Conservation (phyloP, 2,888 invertebrate species). For the Steinernema scapterisci region DNA sequence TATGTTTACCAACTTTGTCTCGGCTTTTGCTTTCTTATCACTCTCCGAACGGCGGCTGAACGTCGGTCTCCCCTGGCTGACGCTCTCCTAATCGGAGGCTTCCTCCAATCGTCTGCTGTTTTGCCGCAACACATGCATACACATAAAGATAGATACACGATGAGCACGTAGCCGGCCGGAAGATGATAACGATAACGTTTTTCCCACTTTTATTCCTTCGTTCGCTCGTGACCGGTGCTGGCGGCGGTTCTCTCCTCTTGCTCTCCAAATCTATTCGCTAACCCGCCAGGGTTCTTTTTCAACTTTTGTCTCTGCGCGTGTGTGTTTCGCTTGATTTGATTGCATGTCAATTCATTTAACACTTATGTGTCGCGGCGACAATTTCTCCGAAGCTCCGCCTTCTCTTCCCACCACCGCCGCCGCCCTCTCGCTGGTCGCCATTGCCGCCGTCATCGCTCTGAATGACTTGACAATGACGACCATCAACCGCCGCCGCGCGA, state of each 20-base stretch:
- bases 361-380: conserved; percentile 22
- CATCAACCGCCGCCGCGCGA: not conserved
- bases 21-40: conserved; percentile 24
- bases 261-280: not conserved
- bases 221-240: too few species aligned
- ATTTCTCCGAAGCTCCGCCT: conserved; percentile 1
- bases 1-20: conserved; percentile 29
- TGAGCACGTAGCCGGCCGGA: too few species aligned
- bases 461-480: conserved; percentile 11
- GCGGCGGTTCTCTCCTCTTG: too few species aligned
- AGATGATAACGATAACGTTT: too few species aligned
- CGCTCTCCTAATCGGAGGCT: too few species aligned
- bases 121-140: too few species aligned
- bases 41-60: not conserved
- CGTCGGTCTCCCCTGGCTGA: too few species aligned
- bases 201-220: too few species aligned
- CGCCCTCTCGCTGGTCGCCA: not conserved
- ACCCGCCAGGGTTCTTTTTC: not conserved
- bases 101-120: too few species aligned
- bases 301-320: too few species aligned
- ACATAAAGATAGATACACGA: too few species aligned
- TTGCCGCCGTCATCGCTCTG: not conserved
- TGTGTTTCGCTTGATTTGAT: not conserved
- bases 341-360: conserved; percentile 26
- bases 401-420: not conserved